A percentile compares a stretch with the other conserved stretches of the same genome.
phyloP scores from a whole-genome alignment of 92 coral and sea anemone genomes.

The Heliopora coerulea region DNA sequence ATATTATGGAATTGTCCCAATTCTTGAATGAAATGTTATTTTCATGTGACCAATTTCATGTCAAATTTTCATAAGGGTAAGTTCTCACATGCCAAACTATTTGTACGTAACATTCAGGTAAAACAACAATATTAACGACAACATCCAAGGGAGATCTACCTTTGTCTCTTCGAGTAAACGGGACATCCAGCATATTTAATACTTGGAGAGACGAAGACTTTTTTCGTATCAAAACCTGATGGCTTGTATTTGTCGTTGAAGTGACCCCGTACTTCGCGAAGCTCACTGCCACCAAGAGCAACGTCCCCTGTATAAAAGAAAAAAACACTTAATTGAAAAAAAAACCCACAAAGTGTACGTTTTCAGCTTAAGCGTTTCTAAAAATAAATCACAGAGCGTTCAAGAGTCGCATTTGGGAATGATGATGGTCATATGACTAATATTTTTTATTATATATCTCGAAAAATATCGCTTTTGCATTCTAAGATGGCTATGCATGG shows the following conservation, averaged over 20 bases:
- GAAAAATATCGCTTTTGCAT: too few species aligned
- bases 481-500: too few species aligned
- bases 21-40: too few species aligned
- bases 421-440: too few species aligned
- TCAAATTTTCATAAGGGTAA: too few species aligned
- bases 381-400: too few species aligned
- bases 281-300: constrained; percentile 66
- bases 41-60: too few species aligned
- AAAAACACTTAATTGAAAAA: not conserved
- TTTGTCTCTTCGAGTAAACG: constrained; percentile 65
- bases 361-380: too few species aligned
- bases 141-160: constrained; percentile 15
- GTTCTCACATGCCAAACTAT: too few species aligned
- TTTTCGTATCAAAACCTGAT: constrained; percentile 78
- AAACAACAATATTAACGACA: not conserved
- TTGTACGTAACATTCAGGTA: not conserved
- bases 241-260: constrained; percentile 72
- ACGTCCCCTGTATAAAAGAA: constrained; percentile 61
- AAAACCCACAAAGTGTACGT: not conserved
- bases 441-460: too few species aligned
- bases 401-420: too few species aligned
- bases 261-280: constrained; percentile 71
- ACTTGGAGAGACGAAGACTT: constrained; percentile 85
- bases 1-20: too few species aligned
- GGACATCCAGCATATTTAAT: constrained; percentile 73